A percentile compares a stretch with the other conserved stretches of the same genome.
phyloP scores from a whole-genome alignment of 2,888 invertebrate genomes.

The Diloba caeruleocephala region DNA sequence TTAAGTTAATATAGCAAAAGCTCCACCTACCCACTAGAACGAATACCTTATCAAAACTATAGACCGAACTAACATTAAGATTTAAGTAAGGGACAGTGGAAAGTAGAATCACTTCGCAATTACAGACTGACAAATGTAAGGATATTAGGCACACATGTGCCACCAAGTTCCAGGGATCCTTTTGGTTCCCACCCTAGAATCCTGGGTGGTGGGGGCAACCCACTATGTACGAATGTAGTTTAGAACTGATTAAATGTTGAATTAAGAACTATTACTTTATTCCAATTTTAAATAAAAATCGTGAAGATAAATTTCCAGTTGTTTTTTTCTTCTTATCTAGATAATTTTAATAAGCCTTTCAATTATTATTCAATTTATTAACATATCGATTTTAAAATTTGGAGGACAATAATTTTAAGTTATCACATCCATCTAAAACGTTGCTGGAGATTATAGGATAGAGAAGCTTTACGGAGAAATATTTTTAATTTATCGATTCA shows the following conservation, averaged over 20 bases:
- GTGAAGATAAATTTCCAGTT: neutral
- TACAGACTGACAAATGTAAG: conserved; percentile 88
- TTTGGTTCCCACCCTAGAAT: conserved; percentile 30
- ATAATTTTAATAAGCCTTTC: too few relatives aligned
- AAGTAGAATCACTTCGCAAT: conserved; percentile 86
- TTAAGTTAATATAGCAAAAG: neutral
- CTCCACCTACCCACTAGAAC: conserved; percentile 4
- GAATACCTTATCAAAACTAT: conserved; percentile 58
- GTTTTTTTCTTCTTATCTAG: too few relatives aligned
- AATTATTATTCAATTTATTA: too few relatives aligned
- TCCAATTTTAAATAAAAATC: conserved; percentile 1
- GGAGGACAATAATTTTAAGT: too few relatives aligned
- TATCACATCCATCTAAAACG: too few relatives aligned
- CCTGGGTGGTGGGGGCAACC: conserved; percentile 40
- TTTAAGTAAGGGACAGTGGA: conserved; percentile 83
- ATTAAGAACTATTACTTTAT: conserved; percentile 29
- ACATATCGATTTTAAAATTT: too few relatives aligned
- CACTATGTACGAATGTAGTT: conserved; percentile 50
- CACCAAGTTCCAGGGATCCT: conserved; percentile 66
- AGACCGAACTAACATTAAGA: conserved; percentile 83
- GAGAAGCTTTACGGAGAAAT: too few relatives aligned
- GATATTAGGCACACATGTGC: conserved; percentile 87
- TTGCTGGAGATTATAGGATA: too few relatives aligned
- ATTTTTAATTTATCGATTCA: too few relatives aligned
- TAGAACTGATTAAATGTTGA: conserved; percentile 47